These are phyloP conservation scores for Pecten maximus DNA, from an alignment of 2,888 invertebrate genomes.

Conservation along the genomic window DNA sequence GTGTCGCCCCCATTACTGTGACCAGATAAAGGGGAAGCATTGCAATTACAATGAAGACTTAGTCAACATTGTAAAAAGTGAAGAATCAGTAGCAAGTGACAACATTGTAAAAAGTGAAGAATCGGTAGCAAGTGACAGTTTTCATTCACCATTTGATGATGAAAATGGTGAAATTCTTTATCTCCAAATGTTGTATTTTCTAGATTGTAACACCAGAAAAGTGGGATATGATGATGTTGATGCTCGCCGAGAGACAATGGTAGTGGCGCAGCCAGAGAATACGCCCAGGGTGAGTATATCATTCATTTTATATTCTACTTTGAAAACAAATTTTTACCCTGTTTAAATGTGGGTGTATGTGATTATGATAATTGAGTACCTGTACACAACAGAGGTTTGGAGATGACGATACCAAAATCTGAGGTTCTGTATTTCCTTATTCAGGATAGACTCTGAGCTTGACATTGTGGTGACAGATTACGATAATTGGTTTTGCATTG, in stretches of 20 bases:
- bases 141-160: conserved; percentile 7
- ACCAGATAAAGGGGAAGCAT: background rate
- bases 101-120: background rate
- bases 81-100: background rate
- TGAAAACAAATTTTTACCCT: too few relatives aligned
- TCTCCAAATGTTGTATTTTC: conserved; percentile 52
- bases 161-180: conserved; percentile 46
- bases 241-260: conserved; percentile 72
- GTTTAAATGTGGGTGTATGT: too few relatives aligned
- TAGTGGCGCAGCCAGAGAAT: conserved; percentile 64
- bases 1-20: background rate
- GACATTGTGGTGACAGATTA: too few relatives aligned
- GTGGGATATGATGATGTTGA: conserved; percentile 46
- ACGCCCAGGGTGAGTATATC: conserved; percentile 63
- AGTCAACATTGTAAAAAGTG: background rate
- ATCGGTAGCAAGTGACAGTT: background rate
- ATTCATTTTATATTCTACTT: too few relatives aligned
- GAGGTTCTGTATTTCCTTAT: too few relatives aligned
- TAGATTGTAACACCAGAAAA: conserved; percentile 53
- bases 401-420: too few relatives aligned
- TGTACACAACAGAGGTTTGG: too few relatives aligned
- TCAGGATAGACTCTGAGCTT: too few relatives aligned
- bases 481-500: too few relatives aligned
- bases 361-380: too few relatives aligned
- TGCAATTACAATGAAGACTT: background rate